Conservation (phyloP, 2,888 invertebrate genomes). For the Synergus laeviventris region DNA sequence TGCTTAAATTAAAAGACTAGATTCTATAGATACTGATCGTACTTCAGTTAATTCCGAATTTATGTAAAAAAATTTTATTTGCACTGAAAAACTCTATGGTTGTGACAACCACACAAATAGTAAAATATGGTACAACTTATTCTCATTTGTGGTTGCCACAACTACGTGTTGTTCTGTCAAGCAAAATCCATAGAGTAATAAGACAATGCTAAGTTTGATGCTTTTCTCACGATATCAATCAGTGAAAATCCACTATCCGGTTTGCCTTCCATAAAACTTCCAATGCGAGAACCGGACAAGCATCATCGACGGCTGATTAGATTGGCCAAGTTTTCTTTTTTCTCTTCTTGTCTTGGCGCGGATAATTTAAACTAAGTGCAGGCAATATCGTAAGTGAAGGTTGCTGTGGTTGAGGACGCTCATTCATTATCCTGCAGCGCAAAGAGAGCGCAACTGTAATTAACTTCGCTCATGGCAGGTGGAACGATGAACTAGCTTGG, state of each 20-base stretch:
- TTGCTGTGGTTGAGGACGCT: background rate
- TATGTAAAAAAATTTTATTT: background rate
- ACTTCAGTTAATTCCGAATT: background rate
- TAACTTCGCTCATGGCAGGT: constrained; percentile 5
- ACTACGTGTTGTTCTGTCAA: too few relatives aligned
- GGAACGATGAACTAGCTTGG: constrained; percentile 17
- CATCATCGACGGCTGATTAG: background rate
- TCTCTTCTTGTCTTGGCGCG: background rate
- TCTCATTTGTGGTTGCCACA: too few relatives aligned
- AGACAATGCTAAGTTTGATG: too few relatives aligned
- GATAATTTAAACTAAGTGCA: constrained; percentile 28
- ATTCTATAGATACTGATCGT: background rate
- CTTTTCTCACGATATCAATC: too few relatives aligned
- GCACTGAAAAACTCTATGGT: too few relatives aligned
- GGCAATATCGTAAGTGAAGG: constrained; percentile 28
- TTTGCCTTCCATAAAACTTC: too few relatives aligned
- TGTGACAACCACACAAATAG: too few relatives aligned
- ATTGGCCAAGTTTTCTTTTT: background rate
- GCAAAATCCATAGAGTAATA: too few relatives aligned
- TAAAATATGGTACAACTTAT: too few relatives aligned
- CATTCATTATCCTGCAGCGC: constrained; percentile 16
- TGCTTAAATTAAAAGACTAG: background rate
- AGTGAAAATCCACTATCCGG: too few relatives aligned
- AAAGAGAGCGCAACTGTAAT: constrained; percentile 3
- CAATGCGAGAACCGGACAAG: background rate